A percentile compares a stretch with the other conserved stretches of the same genome.
phyloP scores from a whole-genome alignment of 2,113 vertebrate species.

The Trogon surrucura region DNA sequence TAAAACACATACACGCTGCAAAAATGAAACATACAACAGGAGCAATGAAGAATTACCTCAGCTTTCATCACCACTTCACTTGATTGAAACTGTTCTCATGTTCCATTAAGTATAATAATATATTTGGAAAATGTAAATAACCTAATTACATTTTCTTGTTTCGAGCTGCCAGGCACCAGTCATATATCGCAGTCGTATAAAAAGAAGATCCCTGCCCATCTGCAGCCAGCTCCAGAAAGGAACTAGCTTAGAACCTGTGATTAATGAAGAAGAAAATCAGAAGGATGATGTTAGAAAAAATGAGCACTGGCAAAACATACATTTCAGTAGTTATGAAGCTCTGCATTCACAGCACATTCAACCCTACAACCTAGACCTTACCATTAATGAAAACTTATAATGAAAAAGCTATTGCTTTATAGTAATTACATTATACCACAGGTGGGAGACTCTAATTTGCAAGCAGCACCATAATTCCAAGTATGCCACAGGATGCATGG shows the following conservation, averaged over 20 bases:
- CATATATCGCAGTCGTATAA: slow-evolving; percentile 94
- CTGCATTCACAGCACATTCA: background rate
- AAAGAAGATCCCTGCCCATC: slow-evolving; percentile 94
- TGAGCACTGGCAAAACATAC: background rate
- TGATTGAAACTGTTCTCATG: slow-evolving; percentile 58
- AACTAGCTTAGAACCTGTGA: slow-evolving; percentile 93
- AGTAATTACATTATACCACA: background rate
- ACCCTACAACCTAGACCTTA: background rate
- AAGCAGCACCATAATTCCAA: background rate
- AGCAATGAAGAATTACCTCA: slow-evolving; percentile 54
- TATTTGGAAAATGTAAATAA: slow-evolving; percentile 52
- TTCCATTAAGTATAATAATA: slow-evolving; percentile 57
- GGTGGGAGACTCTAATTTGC: background rate
- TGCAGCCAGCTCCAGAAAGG: slow-evolving; percentile 99
- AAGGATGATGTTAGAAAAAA: slow-evolving; percentile 19
- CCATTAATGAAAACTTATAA: background rate
- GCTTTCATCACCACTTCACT: slow-evolving; percentile 70
- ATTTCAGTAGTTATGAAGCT: background rate
- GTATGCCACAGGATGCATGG: background rate
- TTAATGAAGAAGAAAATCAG: slow-evolving; percentile 49
- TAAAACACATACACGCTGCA: slow-evolving; percentile 20
- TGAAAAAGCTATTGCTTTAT: background rate
- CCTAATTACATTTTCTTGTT: slow-evolving; percentile 84
- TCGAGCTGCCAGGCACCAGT: slow-evolving; percentile 93
- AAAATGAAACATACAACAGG: slow-evolving; percentile 36